phyloP scores from a whole-genome alignment of 2,797 vertebrate genomes.

The Squalus acanthias region DNA sequence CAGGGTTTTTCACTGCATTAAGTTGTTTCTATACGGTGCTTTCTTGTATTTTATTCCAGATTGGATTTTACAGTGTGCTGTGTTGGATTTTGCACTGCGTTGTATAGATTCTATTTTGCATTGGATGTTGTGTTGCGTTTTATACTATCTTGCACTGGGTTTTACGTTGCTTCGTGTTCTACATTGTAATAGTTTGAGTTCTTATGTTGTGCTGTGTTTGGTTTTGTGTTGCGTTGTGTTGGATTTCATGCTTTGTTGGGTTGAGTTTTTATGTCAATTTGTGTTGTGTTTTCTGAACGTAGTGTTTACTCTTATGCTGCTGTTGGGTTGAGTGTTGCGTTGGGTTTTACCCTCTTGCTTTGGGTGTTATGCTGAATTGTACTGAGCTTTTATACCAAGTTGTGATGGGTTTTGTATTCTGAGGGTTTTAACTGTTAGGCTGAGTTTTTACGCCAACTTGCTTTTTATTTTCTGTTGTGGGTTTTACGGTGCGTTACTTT shows the following conservation, averaged over 20 bases:
- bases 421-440: neutral
- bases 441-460: neutral
- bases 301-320: neutral
- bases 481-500: neutral
- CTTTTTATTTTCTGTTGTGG: neutral
- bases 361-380: neutral
- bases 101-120: neutral
- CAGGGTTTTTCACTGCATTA: neutral
- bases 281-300: neutral
- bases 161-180: neutral
- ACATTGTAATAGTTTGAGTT: neutral
- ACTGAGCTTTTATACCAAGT: neutral
- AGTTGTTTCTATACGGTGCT: neutral
- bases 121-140: neutral
- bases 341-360: neutral
- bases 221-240: neutral
- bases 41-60: neutral
- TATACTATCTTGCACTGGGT: neutral
- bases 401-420: neutral
- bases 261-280: neutral
- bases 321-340: neutral
- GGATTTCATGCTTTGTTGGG: neutral
- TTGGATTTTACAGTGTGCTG: neutral
- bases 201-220: neutral
- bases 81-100: neutral